These are phyloP conservation scores for Agriopis marginaria DNA, from an alignment of 2,888 invertebrate genomes.

Conservation along the genomic window DNA sequence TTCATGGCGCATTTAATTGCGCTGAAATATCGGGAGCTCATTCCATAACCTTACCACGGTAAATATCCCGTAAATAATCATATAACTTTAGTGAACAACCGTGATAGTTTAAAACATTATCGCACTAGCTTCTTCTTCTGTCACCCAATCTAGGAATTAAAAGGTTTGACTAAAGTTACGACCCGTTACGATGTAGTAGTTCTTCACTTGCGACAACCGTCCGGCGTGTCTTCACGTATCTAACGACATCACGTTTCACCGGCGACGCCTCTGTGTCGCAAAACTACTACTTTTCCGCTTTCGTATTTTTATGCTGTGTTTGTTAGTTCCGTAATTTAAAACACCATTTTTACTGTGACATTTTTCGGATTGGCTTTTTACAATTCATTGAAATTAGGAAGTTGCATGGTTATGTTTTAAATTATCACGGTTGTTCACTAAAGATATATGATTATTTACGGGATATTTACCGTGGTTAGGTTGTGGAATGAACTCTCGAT, in stretches of 20 bases:
- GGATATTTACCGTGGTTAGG: no score
- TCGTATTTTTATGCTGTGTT: constrained; percentile 45
- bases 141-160: neutral
- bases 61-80: no score
- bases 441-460: no score
- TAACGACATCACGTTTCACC: constrained; percentile 63
- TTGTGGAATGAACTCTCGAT: no score
- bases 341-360: neutral
- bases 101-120: no score
- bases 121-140: no score
- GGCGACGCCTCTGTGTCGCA: constrained; percentile 52
- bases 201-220: constrained; percentile 12
- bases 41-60: no score
- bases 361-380: neutral
- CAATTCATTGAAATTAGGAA: neutral
- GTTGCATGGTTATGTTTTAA: no score
- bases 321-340: constrained; percentile 16
- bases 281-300: constrained; percentile 64
- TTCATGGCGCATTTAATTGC: no score
- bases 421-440: no score
- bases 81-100: no score
- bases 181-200: neutral
- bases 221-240: constrained; percentile 33
- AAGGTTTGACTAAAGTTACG: neutral
- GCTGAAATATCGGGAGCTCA: no score